Base-by-base conservation (phyloP, 1,140 invertebrate species). In the Araneus ventricosus region DNA sequence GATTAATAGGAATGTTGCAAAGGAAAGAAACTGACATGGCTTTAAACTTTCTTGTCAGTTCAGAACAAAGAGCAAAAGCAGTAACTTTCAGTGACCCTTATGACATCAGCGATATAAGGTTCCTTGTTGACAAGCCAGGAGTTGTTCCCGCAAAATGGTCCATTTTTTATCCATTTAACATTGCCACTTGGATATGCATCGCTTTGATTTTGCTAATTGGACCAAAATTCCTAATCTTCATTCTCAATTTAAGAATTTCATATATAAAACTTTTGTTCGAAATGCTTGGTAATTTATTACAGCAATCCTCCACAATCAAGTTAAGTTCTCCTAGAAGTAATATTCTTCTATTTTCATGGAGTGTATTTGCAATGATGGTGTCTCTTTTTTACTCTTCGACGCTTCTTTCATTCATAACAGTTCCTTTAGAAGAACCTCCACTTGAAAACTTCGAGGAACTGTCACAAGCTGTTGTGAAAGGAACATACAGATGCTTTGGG, bases 11-110 rank as follows among this genome's bases (percentile, higher is more conserved):
- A 34, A 63, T 67, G 45, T 0, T 88, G 7, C 52, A 59, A 61
- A 88, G 86, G 22, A 61, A 39, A 10, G 86, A 88, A 88, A 30
- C 57, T 34, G 86, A 88, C 27, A 88, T 88, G 57, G 86, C 86
- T 63, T 59, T 88, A 14, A 24, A 37, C 1, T 22, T 63, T n/a
- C 22, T 88, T 24, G 24, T 30, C 17, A 30, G 61, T 2, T 37
- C 30, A 27, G 27, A 59, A 63, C 8, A 59, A 30, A 88, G 86
- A n/a, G 10, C 86, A n/a, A 24, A 88, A 39, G 27, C 39, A 4
- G 86, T 63, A 8, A 59, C 37, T 63, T 88, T 88, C 59, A 88
- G 27, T 88, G 24, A 22, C 0, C 10, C 57, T 22, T 88, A 88
- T n/a, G n/a, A n/a, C 0, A 30, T 63, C 2, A 30, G 63, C 20